Base-by-base conservation (phyloP, 2,888 invertebrate genomes). In the Cantharis rufa region DNA sequence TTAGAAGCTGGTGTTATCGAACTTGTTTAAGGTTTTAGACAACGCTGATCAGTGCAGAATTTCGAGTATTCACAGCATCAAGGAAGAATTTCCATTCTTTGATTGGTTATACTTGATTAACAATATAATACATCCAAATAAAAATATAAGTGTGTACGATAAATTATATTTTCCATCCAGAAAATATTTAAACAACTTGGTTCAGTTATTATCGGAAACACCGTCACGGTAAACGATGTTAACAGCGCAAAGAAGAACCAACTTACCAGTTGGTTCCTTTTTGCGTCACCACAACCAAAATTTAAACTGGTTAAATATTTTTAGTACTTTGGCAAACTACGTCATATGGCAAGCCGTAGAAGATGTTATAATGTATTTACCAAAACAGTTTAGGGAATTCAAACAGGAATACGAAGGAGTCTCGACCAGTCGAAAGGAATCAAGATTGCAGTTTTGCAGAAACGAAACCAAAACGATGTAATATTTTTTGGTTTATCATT, bases 291-390 rank as follows among this genome's bases (percentile, higher is more conserved):
- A 28, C 10, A 3, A 10, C 3, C 2, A 28, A 28, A 28, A 28
- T 10, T 28, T 10, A 28, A 24, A 28, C 3, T 10, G 27, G 10
- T 28, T 28, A 0, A 28, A 15, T 16, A 15, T 32, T 77, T 77
- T 69, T 16, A 78, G 78, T 9, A 78, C 72, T 10, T 21, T 78
- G 7, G 63, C 74, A 64, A 78, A 78, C 66, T 78, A 61, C 32
- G 70, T 78, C n/a, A 69, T 78, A 64, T 78, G 78, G 78, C 27
- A 78, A 75, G 69, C 75, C n/a, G 15, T 78, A n/a, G 72, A 72
- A 15, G 48, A 68, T 3, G 68, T 71, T 4, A 28, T 72, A n/a
- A 69, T 72, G 11, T 78, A 64, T 68, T 70, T 78, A 15, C 78
- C 78, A 2, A 71, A 66, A 7, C 24, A 64, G 15, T 78, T 78